Evolutionary conservation across 2,797 vertebrate species (phyloP), one percentile per base, ranked within the genome.

Genomic region (Gallinago solitaria): DNA sequence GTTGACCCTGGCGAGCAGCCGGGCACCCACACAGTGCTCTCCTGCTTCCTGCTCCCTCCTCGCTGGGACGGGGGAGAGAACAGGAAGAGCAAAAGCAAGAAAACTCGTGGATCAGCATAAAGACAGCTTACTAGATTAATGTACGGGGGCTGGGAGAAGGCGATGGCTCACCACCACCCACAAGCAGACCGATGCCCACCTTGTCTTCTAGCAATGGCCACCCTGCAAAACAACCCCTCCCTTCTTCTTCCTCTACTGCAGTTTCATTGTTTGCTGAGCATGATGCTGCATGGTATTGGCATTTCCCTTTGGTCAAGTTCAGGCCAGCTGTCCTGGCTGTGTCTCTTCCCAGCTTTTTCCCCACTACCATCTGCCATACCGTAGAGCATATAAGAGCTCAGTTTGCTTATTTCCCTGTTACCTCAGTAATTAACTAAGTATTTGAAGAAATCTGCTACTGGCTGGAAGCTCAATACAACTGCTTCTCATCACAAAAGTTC

Each of bases 151-250:
- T 18, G 8, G 0, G 4, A 17, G 32, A 47, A 30, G 4, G 20
- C 35, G 56, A 19, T 33, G 1, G 3, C 20, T 33, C 24, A 39
- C 24, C 24, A 61, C 25, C 17, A 60, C n/a, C 14, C 12, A 47
- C 18, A 43, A 33, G 47, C 6, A 76, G 16, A 37, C 19, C 3
- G 2, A 70, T 23, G 33, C n/a, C 13, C 32, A 65, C 16, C 25
- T 43, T 1, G 0, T 30, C 16, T 56, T 32, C 47, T 45, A 76
- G 33, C 32, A 65, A n/a, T 0, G 0, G 33, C 32, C 35, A 53
- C 12, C 24, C 41, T 33, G 32, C 33, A 76, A 69, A 56, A 59
- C 25, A 68, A 3, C 4, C 24, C 4, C 3, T 4, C 27, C 18
- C 24, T 33, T 33, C 32, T 56, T 32, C 27, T 60, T 57, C 33